phyloP scores from a whole-genome alignment of 2,797 vertebrate species.

The Nannoperca obscura region DNA sequence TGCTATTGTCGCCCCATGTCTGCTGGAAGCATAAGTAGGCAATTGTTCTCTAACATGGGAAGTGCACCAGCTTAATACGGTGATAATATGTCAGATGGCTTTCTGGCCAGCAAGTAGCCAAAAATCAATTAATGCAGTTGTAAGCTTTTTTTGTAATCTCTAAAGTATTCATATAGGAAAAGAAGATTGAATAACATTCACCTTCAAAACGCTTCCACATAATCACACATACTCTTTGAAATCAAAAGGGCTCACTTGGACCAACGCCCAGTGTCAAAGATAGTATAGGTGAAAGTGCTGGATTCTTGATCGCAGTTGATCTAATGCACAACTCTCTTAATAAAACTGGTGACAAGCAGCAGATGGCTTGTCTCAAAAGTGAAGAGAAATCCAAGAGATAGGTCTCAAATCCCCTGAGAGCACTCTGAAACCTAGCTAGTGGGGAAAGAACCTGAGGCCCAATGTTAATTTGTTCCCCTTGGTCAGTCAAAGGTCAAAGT shows the following conservation, averaged over 20 bases:
- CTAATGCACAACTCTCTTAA: conserved; percentile 14
- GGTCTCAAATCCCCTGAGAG: conserved; percentile 16
- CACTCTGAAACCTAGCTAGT: not conserved
- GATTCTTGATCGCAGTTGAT: conserved; percentile 12
- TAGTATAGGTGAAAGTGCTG: conserved; percentile 8
- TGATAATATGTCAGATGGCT: not conserved
- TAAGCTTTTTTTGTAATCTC: not conserved
- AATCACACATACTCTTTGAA: not conserved
- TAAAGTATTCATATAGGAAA: not conserved
- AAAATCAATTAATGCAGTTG: not conserved
- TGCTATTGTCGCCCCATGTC: not conserved
- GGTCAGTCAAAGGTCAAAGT: conserved; percentile 12
- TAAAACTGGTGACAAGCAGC: conserved; percentile 22
- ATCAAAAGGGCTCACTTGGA: conserved; percentile 23
- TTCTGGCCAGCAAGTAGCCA: not conserved
- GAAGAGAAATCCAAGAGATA: conserved; percentile 36
- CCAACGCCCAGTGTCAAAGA: conserved; percentile 19
- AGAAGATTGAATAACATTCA: not conserved
- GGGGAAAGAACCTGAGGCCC: conserved; percentile 16
- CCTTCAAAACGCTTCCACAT: not conserved
- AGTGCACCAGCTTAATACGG: not conserved
- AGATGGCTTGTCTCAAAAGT: conserved; percentile 14
- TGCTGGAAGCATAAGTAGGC: not conserved
- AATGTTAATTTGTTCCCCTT: conserved; percentile 40
- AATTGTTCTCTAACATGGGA: not conserved